phyloP scores from a whole-genome alignment of 1,140 invertebrate species.

The Pantala flavescens region DNA sequence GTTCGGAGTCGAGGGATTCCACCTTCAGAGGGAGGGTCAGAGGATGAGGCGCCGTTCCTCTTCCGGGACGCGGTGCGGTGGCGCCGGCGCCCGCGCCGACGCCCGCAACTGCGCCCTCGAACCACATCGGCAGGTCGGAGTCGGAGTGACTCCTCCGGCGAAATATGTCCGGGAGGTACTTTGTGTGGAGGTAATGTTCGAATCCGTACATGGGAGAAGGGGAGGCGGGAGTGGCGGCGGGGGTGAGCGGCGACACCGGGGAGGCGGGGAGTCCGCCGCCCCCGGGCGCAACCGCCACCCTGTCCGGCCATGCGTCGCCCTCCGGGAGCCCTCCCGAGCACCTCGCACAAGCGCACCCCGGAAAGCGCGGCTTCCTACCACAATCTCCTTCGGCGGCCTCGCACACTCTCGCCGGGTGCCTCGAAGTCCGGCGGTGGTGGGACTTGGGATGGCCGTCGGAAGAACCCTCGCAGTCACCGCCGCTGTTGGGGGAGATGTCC shows the following conservation, averaged over 20 bases:
- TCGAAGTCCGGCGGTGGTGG: conserved; percentile 30
- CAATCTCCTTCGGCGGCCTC: conserved; percentile 30
- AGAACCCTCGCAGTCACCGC: conserved; percentile 14
- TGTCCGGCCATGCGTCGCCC: not conserved
- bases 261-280: conserved; percentile 35
- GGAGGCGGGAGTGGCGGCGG: conserved; percentile 38
- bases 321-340: conserved; percentile 22
- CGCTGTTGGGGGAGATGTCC: conserved; percentile 28
- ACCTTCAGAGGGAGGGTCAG: conserved; percentile 35
- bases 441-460: conserved; percentile 22
- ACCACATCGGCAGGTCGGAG: conserved; percentile 50
- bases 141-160: conserved; percentile 61
- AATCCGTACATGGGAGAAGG: conserved; percentile 44
- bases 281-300: conserved; percentile 16
- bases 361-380: conserved; percentile 35
- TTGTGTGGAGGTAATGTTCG: conserved; percentile 59
- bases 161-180: conserved; percentile 59
- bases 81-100: conserved; percentile 31
- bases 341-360: conserved; percentile 34
- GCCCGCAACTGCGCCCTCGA: conserved; percentile 29
- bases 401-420: conserved; percentile 23
- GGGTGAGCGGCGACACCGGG: conserved; percentile 46
- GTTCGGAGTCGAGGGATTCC: conserved; percentile 36
- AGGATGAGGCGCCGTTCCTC: conserved; percentile 27
- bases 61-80: conserved; percentile 18